Base-by-base conservation (phyloP, 2,797 vertebrate genomes). In the Masticophis lateralis region DNA sequence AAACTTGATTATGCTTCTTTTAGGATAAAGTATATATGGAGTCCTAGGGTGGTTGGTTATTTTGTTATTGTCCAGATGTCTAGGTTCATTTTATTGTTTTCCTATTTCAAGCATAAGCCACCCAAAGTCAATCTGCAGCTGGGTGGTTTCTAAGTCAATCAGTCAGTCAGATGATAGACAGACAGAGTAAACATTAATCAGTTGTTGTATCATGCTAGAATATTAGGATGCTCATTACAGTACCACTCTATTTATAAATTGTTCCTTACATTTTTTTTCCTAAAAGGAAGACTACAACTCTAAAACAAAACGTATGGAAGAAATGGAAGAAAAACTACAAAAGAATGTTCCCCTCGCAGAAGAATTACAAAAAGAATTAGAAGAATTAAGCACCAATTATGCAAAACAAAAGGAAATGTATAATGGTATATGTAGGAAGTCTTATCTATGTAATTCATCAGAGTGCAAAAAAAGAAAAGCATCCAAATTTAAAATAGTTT, bases 321-420 rank as follows among this genome's bases (percentile, higher is more conserved):
- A 94, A 90, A 96, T 95, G 22, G 95, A 97, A 91, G 74, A 96
- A 32, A 90, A 97, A 61, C 93, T 98, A 32, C 74, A 27, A 0
- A 22, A 47, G 7, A 96, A 86, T 69, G 91, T 94, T 91, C 92
- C 95, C 6, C 61, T 94, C 2, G 94, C 97, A 91, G 93, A 97
- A 1, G 27, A 55, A 88, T 90, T 88, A 2, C 92, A 95, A 89
- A 93, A 89, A 25, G 74, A 94, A 5, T 94, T 16, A 56, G 86
- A 47, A n/a, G 63, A 88, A 59, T 95, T 92, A 28, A 16, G 5
- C 1, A 18, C 0, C 37, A 18, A 0, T 20, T 92, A 95, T 0
- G 10, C 96, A 51, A 94, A 95, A 13, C 59, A 97, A 86, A 57
- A 5, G 51, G 90, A 92, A 5, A 10, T 91, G n/a, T 66, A 79